Conservation (phyloP, 1,140 invertebrate species). For the Caenorhabditis brenneri region DNA sequence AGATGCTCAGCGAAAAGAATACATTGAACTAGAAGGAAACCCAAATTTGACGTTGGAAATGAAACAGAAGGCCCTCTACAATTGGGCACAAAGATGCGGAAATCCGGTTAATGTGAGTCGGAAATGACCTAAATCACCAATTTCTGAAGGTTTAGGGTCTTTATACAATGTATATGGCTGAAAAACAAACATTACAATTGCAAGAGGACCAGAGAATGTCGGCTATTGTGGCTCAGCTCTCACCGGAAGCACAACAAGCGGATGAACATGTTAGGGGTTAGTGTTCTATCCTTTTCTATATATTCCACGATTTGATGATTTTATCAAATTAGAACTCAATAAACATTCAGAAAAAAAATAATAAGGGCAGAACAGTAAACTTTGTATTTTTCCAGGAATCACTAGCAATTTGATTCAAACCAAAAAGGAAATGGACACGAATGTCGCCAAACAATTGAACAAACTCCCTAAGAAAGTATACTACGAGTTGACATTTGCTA, state of each 20-base stretch:
- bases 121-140: not conserved
- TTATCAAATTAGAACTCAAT: no score
- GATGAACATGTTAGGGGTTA: not conserved
- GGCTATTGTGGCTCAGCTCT: not conserved
- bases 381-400: not conserved
- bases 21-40: slow-evolving; percentile 23
- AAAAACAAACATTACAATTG: slow-evolving; percentile 15
- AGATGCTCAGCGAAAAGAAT: not conserved
- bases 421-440: slow-evolving; percentile 18
- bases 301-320: no score
- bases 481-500: slow-evolving; percentile 14
- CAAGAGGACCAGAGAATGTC: slow-evolving; percentile 5
- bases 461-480: slow-evolving; percentile 32
- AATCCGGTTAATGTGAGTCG: slow-evolving; percentile 11
- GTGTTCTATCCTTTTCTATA: not conserved
- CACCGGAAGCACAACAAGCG: not conserved
- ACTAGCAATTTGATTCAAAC: not conserved
- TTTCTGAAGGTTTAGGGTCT: not conserved
- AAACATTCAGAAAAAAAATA: no score
- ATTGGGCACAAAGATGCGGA: slow-evolving; percentile 16
- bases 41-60: slow-evolving; percentile 28
- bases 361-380: no score
- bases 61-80: not conserved
- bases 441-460: slow-evolving; percentile 3
- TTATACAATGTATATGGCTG: slow-evolving; percentile 16